phyloP scores from a whole-genome alignment of 1,140 invertebrate genomes.

The Metaphire vulgaris region DNA sequence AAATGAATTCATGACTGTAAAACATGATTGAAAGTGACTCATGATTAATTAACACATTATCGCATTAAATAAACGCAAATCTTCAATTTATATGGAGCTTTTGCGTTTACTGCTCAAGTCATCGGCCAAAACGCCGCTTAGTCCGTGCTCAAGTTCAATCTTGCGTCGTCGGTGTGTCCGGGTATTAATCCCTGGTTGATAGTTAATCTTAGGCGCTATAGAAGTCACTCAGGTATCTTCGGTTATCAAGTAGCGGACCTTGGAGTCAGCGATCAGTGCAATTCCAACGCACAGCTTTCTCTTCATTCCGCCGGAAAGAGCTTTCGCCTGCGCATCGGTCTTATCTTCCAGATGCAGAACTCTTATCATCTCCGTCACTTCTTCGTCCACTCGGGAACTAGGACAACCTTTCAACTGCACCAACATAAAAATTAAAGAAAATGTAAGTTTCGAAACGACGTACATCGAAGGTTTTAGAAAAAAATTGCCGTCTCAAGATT shows the following conservation, averaged over 20 bases:
- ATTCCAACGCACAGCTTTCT: constrained; percentile 54
- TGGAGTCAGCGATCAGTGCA: constrained; percentile 54
- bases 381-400: background rate
- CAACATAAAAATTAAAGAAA: background rate
- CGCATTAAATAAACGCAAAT: no score
- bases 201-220: background rate
- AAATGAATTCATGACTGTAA: background rate
- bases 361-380: constrained; percentile 8
- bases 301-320: constrained; percentile 54
- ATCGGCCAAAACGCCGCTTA: constrained; percentile 56
- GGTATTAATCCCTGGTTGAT: constrained; percentile 57
- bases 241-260: constrained; percentile 33
- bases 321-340: constrained; percentile 4
- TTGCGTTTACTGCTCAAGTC: constrained; percentile 59
- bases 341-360: constrained; percentile 19
- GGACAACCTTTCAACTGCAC: constrained; percentile 13
- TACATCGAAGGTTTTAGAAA: no score
- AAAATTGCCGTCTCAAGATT: no score
- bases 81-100: no score
- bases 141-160: no score
- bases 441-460: no score
- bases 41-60: no score
- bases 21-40: no score
- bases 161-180: constrained; percentile 73
- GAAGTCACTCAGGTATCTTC: background rate